Evolutionary conservation across 2,888 invertebrate species (phyloP), one percentile per base, ranked within the genome.

Genomic region (Coleophora flavipennella): DNA sequence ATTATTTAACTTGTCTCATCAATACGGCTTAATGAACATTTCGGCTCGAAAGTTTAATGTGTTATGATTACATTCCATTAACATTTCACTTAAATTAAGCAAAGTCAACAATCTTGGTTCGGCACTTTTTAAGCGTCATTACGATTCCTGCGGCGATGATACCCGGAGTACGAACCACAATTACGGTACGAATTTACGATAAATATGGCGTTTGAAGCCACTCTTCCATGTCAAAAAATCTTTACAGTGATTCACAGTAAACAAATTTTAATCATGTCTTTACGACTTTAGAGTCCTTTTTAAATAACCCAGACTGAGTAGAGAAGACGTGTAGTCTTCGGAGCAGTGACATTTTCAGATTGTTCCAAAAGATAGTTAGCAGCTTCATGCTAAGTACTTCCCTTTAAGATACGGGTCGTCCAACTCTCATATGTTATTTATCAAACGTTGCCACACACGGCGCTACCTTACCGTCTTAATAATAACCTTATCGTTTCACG

Each of bases 341-440:
- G 38, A 43, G 48, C 43, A 34, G 39, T 68, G 73, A 62, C 67
- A 63, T 80, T 80, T 76, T 52, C 61, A 73, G 83, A 83, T 81
- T 72, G 70, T 73, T 72, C 67, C 67, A 69, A 71, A 75, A 80
- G 81, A 81, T 81, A 76, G 68, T 66, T 75, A 63, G 72, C 67
- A 59, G n/a, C n/a, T 62, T 74, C 74, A 83, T 81, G 81, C 78
- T 78, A 78, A 83, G 75, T 72, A 78, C 79, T 83, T 81, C 79
- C 80, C 67, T 67, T 70, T 69, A 71, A 77, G 81, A 80, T 83
- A 79, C 80, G 79, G 69, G 67, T 70, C 71, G 73, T 73, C 72
- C 67, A 59, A 53, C 46, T 54, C 50, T 67, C 62, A 65, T 72
- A 71, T 72, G 72, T 74, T 78, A 75, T 75, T 74, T 74, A 71